Evolutionary conservation across 2,113 vertebrate species (phyloP).

Genomic region (Tilapia sparmanii): DNA sequence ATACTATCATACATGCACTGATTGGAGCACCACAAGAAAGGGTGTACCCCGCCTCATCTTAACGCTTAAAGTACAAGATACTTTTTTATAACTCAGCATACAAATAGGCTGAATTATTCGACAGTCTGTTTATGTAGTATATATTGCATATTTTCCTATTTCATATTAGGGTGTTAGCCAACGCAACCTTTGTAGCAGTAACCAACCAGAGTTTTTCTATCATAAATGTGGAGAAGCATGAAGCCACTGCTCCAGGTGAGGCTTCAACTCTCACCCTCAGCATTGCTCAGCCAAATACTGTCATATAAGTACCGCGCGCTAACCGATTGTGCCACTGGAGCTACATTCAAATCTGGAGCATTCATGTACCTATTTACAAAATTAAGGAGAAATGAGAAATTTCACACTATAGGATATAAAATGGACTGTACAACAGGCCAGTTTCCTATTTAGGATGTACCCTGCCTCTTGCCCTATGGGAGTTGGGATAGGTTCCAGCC

Average conservation of each 20-base stretch:
- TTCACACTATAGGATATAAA: fast-evolving
- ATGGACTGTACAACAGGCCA: neutral
- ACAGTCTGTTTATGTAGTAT: neutral
- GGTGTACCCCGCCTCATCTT: neutral
- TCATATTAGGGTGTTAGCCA: neutral
- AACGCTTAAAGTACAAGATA: neutral
- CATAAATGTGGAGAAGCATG: neutral
- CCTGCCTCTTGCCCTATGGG: neutral
- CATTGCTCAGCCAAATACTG: neutral
- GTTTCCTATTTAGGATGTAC: neutral
- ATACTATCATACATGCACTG: neutral
- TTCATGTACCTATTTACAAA: neutral
- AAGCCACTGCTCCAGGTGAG: neutral
- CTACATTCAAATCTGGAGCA: neutral
- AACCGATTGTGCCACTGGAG: fast-evolving
- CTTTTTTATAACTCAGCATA: neutral
- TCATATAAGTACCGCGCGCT: fast-evolving
- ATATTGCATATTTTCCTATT: neutral
- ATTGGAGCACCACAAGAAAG: neutral
- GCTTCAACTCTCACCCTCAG: neutral
- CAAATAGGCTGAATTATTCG: neutral
- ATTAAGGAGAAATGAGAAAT: neutral
- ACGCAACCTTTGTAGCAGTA: neutral
- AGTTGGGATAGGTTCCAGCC: fast-evolving
- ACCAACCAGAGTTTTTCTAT: neutral